Evolutionary conservation across 2,888 invertebrate genomes (phyloP).

Genomic region (Coelinius sp.): DNA sequence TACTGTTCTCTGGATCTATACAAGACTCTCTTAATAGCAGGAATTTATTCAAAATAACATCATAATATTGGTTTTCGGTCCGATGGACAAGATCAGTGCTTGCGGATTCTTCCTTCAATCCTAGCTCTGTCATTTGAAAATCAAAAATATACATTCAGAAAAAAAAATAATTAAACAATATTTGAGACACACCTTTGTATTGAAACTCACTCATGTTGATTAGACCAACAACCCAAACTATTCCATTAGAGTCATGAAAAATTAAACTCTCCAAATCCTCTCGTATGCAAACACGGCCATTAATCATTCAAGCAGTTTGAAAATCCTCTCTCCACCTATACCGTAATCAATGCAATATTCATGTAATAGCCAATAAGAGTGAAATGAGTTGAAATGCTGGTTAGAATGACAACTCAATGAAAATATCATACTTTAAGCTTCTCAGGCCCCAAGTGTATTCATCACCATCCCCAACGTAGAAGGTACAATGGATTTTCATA

Average conservation of each 20-base stretch:
- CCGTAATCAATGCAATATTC: slow-evolving; percentile 13
- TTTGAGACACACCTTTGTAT: too few relatives aligned
- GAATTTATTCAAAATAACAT: slow-evolving; percentile 8
- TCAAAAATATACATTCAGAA: too few relatives aligned
- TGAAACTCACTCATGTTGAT: not conserved
- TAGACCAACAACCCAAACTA: not conserved
- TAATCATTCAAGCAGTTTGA: not conserved
- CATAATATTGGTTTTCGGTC: too few relatives aligned
- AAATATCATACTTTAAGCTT: not conserved
- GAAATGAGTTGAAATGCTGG: not conserved
- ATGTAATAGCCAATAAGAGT: not conserved
- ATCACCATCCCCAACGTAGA: not conserved
- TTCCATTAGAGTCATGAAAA: not conserved
- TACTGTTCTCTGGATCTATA: not conserved
- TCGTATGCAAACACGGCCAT: not conserved
- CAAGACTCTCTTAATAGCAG: not conserved
- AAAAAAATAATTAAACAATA: too few relatives aligned
- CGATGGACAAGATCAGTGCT: too few relatives aligned
- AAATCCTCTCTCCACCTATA: not conserved
- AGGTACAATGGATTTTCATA: not conserved
- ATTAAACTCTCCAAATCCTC: not conserved
- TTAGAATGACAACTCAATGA: not conserved
- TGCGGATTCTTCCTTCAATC: too few relatives aligned
- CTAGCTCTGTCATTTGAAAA: too few relatives aligned
- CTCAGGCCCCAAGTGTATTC: not conserved